Base-by-base conservation (phyloP, 2,113 vertebrate genomes). In the Daubentonia madagascariensis region DNA sequence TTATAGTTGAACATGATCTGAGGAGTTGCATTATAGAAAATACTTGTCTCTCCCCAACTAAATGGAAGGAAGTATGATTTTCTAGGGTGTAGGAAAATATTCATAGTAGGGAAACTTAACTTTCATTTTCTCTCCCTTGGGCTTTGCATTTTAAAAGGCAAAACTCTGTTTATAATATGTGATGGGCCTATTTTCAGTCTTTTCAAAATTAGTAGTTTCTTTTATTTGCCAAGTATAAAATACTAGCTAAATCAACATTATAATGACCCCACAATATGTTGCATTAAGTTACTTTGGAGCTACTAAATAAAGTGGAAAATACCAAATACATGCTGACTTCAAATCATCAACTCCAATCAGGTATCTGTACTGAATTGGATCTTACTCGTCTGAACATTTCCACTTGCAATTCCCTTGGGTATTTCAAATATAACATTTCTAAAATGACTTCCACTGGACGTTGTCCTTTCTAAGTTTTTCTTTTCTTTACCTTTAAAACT, bases 391-490 rank as follows among this genome's bases (percentile, higher is more conserved):
- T 68, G 0, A 1, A 50, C 6, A 37, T 59, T 89, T 89, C 65
- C 1, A 13, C 10, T 2, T n/a, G 10, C 0, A 25, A 18, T 68
- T 43, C 5, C 5, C 17, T 14, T 6, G 13, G 16, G 1, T n/a
- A 45, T 52, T 79, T 83, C 8, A 48, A 78, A 59, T 35, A 48
- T 28, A 81, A 25, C 13, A 54, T 68, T 96, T 96, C 16, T 75
- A 54, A 52, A 79, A 48, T 61, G 17, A 65, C 45, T 72, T 57
- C 22, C 5, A 6, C 20, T 9, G 13, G 16, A 43, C 2, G 61
- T 40, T 1, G 9, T 72, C 17, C n/a, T 3, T 37, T 7, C 10
- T 67, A 8, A 5, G 35, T 68, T 23, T 30, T 70, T 70, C 12
- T 83, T 59, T 37, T 45, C 11, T 63, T 63, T 72, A 32, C 32